These are phyloP conservation scores for Aromia moschata DNA, from an alignment of 2,888 invertebrate species.

Conservation along the genomic window DNA sequence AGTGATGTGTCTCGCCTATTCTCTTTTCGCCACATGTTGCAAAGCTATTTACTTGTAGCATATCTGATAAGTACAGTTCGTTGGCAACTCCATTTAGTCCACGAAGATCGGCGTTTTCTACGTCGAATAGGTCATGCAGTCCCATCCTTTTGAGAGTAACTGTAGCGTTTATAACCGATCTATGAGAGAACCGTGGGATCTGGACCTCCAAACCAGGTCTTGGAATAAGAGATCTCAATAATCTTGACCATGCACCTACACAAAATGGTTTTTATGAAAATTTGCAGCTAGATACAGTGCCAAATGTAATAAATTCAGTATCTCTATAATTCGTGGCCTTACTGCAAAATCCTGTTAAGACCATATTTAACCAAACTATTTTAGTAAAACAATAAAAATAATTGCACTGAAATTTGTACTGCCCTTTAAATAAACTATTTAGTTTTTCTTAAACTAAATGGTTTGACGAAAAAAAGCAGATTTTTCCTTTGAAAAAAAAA, in stretches of 20 bases:
- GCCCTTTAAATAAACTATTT: too few relatives aligned
- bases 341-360: too few relatives aligned
- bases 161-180: constrained; percentile 84
- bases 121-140: constrained; percentile 79
- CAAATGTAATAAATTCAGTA: too few relatives aligned
- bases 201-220: constrained; percentile 83
- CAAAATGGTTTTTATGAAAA: constrained; percentile 15
- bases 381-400: too few relatives aligned
- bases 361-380: too few relatives aligned
- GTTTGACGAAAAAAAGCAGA: too few relatives aligned
- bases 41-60: constrained; percentile 85
- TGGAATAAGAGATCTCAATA: constrained; percentile 78
- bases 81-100: constrained; percentile 83
- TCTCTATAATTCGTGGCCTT: too few relatives aligned
- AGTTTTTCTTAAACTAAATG: too few relatives aligned
- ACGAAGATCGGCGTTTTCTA: constrained; percentile 80
- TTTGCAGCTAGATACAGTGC: neutral
- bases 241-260: constrained; percentile 73
- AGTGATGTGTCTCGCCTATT: constrained; percentile 78
- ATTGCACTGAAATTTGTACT: too few relatives aligned
- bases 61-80: constrained; percentile 84
- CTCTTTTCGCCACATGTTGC: constrained; percentile 82
- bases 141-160: constrained; percentile 83
- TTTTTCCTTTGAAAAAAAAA: too few relatives aligned
- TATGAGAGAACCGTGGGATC: constrained; percentile 83